Evolutionary conservation across 2,797 vertebrate species (phyloP).

Genomic region (Esox lucius): DNA sequence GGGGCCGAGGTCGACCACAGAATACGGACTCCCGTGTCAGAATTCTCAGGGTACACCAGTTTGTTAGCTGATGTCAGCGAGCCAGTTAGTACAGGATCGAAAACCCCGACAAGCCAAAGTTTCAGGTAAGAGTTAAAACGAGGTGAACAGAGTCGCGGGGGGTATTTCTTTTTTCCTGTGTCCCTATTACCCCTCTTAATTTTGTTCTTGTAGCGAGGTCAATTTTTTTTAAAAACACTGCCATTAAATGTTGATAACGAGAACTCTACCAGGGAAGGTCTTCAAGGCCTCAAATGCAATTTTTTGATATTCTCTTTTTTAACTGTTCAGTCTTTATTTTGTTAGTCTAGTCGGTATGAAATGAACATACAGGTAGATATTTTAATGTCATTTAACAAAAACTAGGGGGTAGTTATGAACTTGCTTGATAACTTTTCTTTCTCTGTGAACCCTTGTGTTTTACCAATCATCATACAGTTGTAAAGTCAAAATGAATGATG

Average conservation of each 20-base stretch:
- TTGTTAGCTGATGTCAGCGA: constrained; percentile 98
- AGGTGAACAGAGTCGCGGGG: constrained; percentile 77
- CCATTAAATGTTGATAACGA: constrained; percentile 97
- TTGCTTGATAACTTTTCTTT: constrained; percentile 67
- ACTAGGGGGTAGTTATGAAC: constrained; percentile 78
- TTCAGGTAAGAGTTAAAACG: constrained; percentile 92
- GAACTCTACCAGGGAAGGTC: constrained; percentile 93
- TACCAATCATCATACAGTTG: constrained; percentile 91
- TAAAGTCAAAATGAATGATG: constrained; percentile 85
- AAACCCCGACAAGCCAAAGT: constrained; percentile 99
- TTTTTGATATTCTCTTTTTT: constrained; percentile 72
- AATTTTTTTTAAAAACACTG: constrained; percentile 86
- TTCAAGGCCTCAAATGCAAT: constrained; percentile 98
- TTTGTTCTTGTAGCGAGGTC: constrained; percentile 79
- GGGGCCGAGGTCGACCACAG: constrained; percentile 93
- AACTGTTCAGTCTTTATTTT: constrained; percentile 86
- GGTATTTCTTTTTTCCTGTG: constrained; percentile 64
- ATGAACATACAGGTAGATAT: constrained; percentile 81
- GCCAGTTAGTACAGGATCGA: constrained; percentile 98
- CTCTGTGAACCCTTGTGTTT: constrained; percentile 86
- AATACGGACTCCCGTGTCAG: constrained; percentile 97
- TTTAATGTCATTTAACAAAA: constrained; percentile 92
- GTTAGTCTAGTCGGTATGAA: constrained; percentile 82
- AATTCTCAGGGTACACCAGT: constrained; percentile 99
- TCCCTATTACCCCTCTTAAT: constrained; percentile 66